Percentiles rank a stretch among this genome's conserved stretches.
phyloP scores from a whole-genome alignment of 2,113 vertebrate species.

The Leucosticte australis region DNA sequence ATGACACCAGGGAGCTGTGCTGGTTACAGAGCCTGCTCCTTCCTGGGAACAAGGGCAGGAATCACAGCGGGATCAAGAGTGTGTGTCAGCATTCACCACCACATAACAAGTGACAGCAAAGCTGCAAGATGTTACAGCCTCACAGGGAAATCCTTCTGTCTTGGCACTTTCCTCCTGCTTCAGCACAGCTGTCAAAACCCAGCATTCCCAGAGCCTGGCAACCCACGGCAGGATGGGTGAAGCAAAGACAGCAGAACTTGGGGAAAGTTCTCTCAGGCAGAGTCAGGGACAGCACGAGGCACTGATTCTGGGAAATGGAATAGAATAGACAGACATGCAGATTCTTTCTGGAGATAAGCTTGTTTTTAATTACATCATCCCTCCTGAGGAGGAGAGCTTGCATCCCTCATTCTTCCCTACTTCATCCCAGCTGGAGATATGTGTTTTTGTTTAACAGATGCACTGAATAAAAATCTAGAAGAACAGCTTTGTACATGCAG shows the following conservation, averaged over 20 bases:
- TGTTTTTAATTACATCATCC: neutral
- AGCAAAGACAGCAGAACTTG: neutral
- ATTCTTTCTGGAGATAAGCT: neutral
- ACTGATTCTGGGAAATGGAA: neutral
- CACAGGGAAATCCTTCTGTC: neutral
- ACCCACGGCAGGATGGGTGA: accelerated
- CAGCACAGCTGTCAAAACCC: neutral
- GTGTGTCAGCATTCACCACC: neutral
- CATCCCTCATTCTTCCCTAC: neutral
- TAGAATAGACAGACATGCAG: accelerated
- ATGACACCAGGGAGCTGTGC: accelerated
- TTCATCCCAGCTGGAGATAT: neutral
- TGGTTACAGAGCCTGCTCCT: accelerated
- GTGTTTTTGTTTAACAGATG: neutral
- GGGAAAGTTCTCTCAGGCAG: neutral
- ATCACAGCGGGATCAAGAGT: neutral
- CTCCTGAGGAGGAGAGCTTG: neutral
- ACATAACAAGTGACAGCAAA: accelerated
- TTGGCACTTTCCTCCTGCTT: neutral
- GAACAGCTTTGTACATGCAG: neutral
- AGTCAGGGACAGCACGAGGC: neutral
- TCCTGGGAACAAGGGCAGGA: accelerated
- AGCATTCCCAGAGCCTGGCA: neutral
- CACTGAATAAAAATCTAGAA: neutral
- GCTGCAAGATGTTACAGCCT: neutral